A percentile compares a stretch with the other conserved stretches of the same genome.
Conservation (phyloP, 2,797 vertebrate species). For the Cuculus canorus region DNA sequence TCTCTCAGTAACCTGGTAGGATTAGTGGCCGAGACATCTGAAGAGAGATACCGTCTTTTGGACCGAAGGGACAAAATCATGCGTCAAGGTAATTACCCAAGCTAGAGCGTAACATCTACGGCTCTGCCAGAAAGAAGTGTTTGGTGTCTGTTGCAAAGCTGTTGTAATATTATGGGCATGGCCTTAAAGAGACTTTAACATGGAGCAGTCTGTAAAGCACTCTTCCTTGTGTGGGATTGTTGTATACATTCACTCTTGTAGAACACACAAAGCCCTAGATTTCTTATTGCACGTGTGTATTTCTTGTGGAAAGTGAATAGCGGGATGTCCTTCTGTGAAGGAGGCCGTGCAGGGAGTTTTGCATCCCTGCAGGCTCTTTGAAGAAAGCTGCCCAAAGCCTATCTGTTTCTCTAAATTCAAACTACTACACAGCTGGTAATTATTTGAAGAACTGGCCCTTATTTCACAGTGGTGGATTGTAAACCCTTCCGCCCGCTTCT, state of each 20-base stretch:
- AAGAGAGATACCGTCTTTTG: slow-evolving; percentile 92
- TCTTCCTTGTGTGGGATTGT: background rate
- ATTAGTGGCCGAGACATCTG: slow-evolving; percentile 86
- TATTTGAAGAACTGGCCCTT: background rate
- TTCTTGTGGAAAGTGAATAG: background rate
- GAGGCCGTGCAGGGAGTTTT: background rate
- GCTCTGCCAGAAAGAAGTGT: background rate
- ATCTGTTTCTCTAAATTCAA: background rate
- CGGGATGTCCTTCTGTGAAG: background rate
- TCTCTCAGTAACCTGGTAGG: slow-evolving; percentile 86
- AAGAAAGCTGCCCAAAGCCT: background rate
- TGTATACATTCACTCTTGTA: background rate
- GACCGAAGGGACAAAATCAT: slow-evolving; percentile 95
- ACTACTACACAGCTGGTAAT: background rate
- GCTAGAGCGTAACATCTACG: background rate
- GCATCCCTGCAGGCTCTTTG: background rate
- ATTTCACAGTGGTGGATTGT: background rate
- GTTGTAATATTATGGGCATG: background rate
- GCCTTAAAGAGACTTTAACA: background rate
- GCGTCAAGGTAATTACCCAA: slow-evolving; percentile 83
- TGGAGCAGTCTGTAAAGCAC: background rate
- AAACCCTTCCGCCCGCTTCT: background rate
- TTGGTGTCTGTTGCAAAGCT: background rate
- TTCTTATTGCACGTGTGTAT: rapidly evolving
- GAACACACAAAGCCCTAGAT: background rate